A percentile compares a stretch with the other conserved stretches of the same genome.
Conservation (phyloP, 2,797 vertebrate species). For the Anas bernieri region DNA sequence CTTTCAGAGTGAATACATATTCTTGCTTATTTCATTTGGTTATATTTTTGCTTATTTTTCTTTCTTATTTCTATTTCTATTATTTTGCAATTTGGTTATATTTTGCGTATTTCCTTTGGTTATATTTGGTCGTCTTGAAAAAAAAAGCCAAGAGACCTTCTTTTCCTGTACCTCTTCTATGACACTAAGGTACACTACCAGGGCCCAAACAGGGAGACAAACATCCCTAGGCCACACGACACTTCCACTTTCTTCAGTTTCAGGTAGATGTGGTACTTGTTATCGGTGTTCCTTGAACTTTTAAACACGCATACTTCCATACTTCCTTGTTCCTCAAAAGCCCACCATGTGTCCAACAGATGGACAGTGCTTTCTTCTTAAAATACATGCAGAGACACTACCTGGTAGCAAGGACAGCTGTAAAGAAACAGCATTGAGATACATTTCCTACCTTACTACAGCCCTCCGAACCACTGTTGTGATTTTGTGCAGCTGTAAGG, state of each 20-base stretch:
- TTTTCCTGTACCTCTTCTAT: background rate
- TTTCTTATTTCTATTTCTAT: too few relatives aligned
- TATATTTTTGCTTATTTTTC: background rate
- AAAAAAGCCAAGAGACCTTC: background rate
- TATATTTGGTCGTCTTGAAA: background rate
- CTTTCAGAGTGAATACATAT: background rate
- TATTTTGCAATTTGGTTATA: too few relatives aligned
- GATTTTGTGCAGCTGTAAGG: background rate
- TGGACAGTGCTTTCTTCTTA: constrained; percentile 5
- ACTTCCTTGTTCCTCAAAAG: constrained; percentile 33
- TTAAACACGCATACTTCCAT: background rate
- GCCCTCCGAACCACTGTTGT: background rate
- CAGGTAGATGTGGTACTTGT: background rate
- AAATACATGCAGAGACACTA: background rate
- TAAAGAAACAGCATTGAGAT: background rate
- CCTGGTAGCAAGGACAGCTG: background rate
- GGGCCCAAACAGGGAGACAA: background rate
- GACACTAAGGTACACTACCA: background rate
- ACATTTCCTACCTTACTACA: background rate
- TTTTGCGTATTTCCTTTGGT: background rate
- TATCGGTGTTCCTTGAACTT: background rate
- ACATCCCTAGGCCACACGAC: background rate
- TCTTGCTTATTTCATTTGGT: background rate
- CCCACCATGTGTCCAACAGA: background rate
- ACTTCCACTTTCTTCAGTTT: background rate